phyloP scores from a whole-genome alignment of 2,797 vertebrate genomes.

The Parambassis ranga region DNA sequence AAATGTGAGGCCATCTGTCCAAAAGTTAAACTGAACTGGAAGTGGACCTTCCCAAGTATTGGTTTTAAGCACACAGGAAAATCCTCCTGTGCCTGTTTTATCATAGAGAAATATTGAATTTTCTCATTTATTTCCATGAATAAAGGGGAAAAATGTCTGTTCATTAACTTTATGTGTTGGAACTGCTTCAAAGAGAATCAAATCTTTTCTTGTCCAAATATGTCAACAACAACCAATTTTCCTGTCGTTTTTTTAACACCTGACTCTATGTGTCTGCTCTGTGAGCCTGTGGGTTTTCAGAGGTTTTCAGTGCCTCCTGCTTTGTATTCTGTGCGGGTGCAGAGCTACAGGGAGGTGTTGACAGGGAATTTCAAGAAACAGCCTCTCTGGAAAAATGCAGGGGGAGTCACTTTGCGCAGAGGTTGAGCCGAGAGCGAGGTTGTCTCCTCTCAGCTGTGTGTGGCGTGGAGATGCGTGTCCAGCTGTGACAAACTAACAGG shows the following conservation, averaged over 20 bases:
- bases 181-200: neutral
- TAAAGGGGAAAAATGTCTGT: too few species aligned
- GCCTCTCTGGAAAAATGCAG: constrained; percentile 15
- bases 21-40: neutral
- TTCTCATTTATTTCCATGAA: too few species aligned
- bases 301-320: constrained; percentile 7
- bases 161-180: neutral
- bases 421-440: neutral
- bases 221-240: neutral
- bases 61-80: too few species aligned
- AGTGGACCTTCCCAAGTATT: too few species aligned
- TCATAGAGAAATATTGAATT: too few species aligned
- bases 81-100: too few species aligned
- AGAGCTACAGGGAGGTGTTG: constrained; percentile 1
- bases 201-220: neutral
- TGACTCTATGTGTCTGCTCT: neutral
- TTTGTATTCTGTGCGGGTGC: constrained; percentile 36
- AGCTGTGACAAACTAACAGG: constrained; percentile 11
- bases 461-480: neutral
- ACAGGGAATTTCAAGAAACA: constrained; percentile 37
- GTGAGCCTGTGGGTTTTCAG: constrained; percentile 9
- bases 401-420: constrained; percentile 4
- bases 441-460: neutral
- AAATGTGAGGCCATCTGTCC: neutral
- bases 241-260: too few species aligned